These are phyloP conservation scores for Podocnemis expansa DNA, from an alignment of 2,113 vertebrate species.

Conservation along the genomic window DNA sequence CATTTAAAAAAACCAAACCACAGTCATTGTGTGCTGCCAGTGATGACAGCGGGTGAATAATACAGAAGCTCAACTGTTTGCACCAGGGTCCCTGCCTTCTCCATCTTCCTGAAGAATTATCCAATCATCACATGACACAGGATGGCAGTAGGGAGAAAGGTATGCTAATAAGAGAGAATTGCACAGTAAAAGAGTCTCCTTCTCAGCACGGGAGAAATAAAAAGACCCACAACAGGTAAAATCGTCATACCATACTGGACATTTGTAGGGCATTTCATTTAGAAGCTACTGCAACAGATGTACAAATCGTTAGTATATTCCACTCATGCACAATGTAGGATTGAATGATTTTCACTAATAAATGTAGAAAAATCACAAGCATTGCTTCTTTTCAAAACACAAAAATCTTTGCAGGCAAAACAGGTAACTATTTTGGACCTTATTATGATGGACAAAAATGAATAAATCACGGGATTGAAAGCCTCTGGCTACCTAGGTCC, in stretches of 20 bases:
- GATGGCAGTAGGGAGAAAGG: background rate
- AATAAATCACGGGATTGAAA: background rate
- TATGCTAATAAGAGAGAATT: background rate
- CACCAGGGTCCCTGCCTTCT: background rate
- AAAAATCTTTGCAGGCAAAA: background rate
- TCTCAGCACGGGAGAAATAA: background rate
- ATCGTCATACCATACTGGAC: background rate
- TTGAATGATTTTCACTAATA: background rate
- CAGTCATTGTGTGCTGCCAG: background rate
- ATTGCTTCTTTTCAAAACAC: background rate
- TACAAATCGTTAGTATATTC: background rate
- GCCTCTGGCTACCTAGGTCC: background rate
- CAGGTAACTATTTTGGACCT: background rate
- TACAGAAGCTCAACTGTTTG: background rate
- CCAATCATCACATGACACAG: background rate
- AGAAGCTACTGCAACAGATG: background rate
- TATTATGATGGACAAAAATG: background rate
- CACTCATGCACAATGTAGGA: background rate
- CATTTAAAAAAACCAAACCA: background rate
- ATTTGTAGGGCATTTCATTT: background rate
- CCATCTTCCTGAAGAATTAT: background rate
- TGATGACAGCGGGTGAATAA: background rate
- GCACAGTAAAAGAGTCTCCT: background rate
- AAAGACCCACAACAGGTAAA: background rate
- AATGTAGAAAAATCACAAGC: background rate